Percentiles rank a stretch among this genome's conserved stretches.
Conservation (phyloP, 1,140 invertebrate species). For the Gerris buenoi region DNA sequence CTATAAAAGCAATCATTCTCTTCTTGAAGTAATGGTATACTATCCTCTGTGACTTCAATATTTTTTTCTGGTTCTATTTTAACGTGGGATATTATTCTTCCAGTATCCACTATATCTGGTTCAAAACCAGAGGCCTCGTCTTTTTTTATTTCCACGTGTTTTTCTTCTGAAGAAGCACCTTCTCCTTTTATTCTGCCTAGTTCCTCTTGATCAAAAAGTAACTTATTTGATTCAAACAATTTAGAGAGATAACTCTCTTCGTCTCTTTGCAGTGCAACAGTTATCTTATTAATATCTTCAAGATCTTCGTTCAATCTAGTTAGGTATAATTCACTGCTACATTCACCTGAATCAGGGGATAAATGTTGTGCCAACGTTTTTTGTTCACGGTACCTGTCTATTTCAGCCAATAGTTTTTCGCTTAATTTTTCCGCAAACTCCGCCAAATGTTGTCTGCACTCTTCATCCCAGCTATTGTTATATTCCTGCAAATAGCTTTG, state of each 20-base stretch:
- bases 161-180: constrained; percentile 14
- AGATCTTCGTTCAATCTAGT: constrained; percentile 38
- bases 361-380: constrained; percentile 6
- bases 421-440: constrained; percentile 61
- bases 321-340: constrained; percentile 40
- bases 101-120: not conserved
- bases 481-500: not conserved
- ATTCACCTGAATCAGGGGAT: constrained; percentile 13
- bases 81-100: not conserved
- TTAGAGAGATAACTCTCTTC: constrained; percentile 3
- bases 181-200: constrained; percentile 12
- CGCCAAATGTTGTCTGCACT: constrained; percentile 47
- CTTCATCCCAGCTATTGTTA: constrained; percentile 37
- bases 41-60: constrained; percentile 6
- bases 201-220: not conserved
- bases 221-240: not conserved
- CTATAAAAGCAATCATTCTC: constrained; percentile 7
- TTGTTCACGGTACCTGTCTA: constrained; percentile 45
- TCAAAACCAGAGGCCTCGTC: not conserved
- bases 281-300: constrained; percentile 38
- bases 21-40: constrained; percentile 14
- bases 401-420: constrained; percentile 55
- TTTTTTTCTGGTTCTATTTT: not conserved
- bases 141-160: constrained; percentile 11
- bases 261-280: constrained; percentile 37